These are phyloP conservation scores for Rhagophthalmus giganteus DNA, from an alignment of 2,888 invertebrate species.

Conservation along the genomic window DNA sequence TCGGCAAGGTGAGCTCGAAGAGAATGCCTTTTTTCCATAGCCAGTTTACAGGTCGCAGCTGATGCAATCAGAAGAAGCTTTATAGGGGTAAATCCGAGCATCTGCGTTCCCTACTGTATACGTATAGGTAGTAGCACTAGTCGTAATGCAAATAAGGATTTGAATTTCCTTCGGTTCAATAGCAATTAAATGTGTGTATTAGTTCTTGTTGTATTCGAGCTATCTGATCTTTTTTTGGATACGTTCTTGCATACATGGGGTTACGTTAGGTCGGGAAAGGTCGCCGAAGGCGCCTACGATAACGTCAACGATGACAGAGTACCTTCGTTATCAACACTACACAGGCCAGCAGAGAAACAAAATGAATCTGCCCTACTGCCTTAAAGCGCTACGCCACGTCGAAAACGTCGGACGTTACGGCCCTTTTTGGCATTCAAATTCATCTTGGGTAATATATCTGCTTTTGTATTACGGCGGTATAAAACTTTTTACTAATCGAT, in stretches of 20 bases:
- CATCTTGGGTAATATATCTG: too few relatives aligned
- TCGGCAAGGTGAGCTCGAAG: conserved; percentile 21
- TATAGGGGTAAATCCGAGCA: neutral
- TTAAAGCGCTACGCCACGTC: conserved; percentile 22
- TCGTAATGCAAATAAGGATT: too few relatives aligned
- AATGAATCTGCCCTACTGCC: conserved; percentile 50
- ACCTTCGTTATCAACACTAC: conserved; percentile 59
- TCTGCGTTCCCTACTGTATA: too few relatives aligned
- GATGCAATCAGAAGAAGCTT: conserved; percentile 21
- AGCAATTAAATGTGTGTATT: conserved; percentile 16
- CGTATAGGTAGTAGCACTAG: too few relatives aligned
- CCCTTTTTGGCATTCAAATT: conserved; percentile 1
- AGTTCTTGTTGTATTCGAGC: conserved; percentile 13
- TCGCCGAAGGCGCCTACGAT: conserved; percentile 47
- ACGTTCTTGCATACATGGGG: conserved; percentile 29
- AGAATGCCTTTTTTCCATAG: conserved; percentile 8
- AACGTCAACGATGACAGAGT: conserved; percentile 62
- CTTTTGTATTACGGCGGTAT: too few relatives aligned
- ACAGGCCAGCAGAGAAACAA: conserved; percentile 59
- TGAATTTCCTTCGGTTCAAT: neutral
- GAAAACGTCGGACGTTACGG: conserved; percentile 51
- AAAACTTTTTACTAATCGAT: too few relatives aligned
- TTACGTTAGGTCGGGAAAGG: conserved; percentile 36
- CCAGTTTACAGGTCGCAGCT: conserved; percentile 22
- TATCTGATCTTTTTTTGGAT: conserved; percentile 15